Evolutionary conservation across 2,797 vertebrate genomes (phyloP), one percentile per base, ranked within the genome.

Genomic region (Pelodytes ibericus): DNA sequence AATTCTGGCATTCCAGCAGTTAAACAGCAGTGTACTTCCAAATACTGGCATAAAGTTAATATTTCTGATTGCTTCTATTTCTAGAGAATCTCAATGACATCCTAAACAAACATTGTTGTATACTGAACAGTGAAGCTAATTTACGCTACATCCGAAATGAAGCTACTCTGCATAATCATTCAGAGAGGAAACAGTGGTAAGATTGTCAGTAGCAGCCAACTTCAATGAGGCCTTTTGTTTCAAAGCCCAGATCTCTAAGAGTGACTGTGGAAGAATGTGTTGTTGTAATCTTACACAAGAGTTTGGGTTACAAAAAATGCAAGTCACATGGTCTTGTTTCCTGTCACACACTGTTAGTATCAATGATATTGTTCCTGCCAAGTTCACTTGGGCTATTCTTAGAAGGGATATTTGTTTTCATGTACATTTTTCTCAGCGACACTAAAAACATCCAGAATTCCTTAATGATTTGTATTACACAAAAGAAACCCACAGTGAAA

Each of bases 281-380:
- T 72, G 51, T 72, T 77, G 80, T 88, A 90, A 89, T 88, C 87
- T 89, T 88, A 88, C 86, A 88, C 87, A 90, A 89, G 87, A 87
- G 84, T 68, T 85, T 16, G 4, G 82, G 86, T 87, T 90, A 86
- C 88, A 88, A 88, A 89, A 89, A 86, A 90, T 83, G 79, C 80
- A 71, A 87, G 86, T 89, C 88, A 90, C 88, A 85, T 88, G 87
- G 84, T 75, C 84, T 88, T 88, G 85, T 88, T 90, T 89, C 88
- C 88, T 89, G 88, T 90, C 88, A 90, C 88, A 90, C 84, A 85
- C 80, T 86, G 87, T 90, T 88, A 90, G 86, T 88, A 88, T 90
- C 88, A 90, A 86, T 87, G 87, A 84, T 80, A 82, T 84, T 83
- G 84, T 85, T 80, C 80, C 82, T 90, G 88, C 88, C 86, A 88